Base-by-base conservation (phyloP, 1,140 invertebrate species). In the Hyposmocoma kahamanoa region DNA sequence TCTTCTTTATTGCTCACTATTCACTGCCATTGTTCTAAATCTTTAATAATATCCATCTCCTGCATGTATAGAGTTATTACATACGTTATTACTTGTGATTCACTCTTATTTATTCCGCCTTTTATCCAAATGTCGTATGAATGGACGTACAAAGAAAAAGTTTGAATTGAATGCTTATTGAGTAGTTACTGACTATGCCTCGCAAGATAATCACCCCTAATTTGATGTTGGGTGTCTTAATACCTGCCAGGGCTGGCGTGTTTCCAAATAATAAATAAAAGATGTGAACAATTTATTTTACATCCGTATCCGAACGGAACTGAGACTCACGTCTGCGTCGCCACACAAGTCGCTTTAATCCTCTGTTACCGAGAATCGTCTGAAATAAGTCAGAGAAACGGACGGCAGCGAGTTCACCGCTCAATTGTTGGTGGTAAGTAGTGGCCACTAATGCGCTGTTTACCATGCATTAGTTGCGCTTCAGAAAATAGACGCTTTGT, bases 371-470 rank as follows among this genome's bases (percentile, higher is more conserved):
- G 46, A 67, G 77, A 81, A 77, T 54, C 55, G 56, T 58, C 62
- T 67, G 65, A 65, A 80, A 76, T 76, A 69, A 61, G 50, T 53
- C 54, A 59, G 45, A 63, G 54, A 59, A 38, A 51, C 19, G 45
- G 51, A 43, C 52, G n/a, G n/a, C n/a, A n/a, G n/a, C n/a, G n/a
- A n/a, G n/a, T n/a, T 47, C 42, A 62, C 67, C 67, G 62, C 62
- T 58, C 71, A 70, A 75, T 79, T 74, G 73, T 75, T 66, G 59
- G 50, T 56, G 54, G 48, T 64, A 43, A 47, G 60, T 71, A 72
- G 76, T 56, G 54, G 48, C 65, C 46, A 47, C 62, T 71, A 72
- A 78, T 76, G 72, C 66, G 53, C 57, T 81, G 80, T 81, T 83
- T 81, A 74, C 72, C 59, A 65, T 71, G 69, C 69, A 72, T 78